Evolutionary conservation across 2,888 invertebrate genomes (phyloP), one percentile per base, ranked within the genome.

Genomic region (Drosophila meridionalis): DNA sequence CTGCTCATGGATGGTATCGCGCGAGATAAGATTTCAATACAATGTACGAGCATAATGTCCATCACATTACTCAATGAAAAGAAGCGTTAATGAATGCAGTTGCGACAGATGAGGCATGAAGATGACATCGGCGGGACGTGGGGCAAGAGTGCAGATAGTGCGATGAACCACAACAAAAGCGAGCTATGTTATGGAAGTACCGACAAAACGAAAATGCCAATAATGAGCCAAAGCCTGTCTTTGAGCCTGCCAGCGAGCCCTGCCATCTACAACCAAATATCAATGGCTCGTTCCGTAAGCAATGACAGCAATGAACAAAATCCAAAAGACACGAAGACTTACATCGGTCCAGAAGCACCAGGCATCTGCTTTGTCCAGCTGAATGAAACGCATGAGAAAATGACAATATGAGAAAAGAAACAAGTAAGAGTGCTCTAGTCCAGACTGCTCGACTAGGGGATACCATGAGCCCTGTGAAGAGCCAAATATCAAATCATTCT

Each of bases 161-260:
- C 76, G 89, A 77, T 87, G 77, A 82, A 73, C 74, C 74, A 73
- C 89, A 84, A 84, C 85, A 89, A 83, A 87, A 69, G 79, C 79
- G 48, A 76, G 57, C 70, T 61, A 42, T 70, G 53, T 61, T 42
- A 58, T 58, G 63, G 38, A 38, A 40, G 38, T 36, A 32, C 20
- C 48, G 12, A 48, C 58, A 45, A 47, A 63, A 20, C 50, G 42
- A 69, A 69, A 43, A 70, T 45, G 69, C 59, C 80, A 76, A 76
- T 76, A 69, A 64, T 70, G 53, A 69, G 56, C 45, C 36, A 34
- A 32, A 57, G 52, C 48, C 30, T 26, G 64, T 38, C 58, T 47
- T 48, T 43, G 52, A 20, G 20, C 56, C 52, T 48, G 30, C 30
- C 56, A 67, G 63, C 42, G 68, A 70, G 58, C 47, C 45, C 50